Conservation (phyloP, 2,888 invertebrate genomes). For the Aelia acuminata region DNA sequence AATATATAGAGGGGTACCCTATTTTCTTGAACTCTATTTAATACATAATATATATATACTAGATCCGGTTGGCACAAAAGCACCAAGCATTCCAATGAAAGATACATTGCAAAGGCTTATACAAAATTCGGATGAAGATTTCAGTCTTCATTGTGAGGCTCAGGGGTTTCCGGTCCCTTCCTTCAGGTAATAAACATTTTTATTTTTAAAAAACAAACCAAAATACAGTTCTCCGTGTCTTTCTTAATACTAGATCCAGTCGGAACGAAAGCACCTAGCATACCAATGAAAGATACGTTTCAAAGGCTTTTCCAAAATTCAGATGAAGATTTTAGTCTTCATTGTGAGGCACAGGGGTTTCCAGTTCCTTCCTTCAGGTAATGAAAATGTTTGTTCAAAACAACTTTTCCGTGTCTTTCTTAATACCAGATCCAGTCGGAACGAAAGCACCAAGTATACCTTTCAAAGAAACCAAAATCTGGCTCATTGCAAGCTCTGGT, state of each 20-base stretch:
- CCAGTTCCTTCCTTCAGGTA: constrained; percentile 66
- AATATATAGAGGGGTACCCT: constrained; percentile 1
- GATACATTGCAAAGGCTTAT: constrained; percentile 73
- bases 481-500: constrained; percentile 30
- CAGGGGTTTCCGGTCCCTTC: constrained; percentile 73
- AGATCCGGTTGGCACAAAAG: constrained; percentile 76
- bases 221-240: no score
- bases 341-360: constrained; percentile 79
- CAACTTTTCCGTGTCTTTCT: constrained; percentile 23
- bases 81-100: constrained; percentile 75
- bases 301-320: constrained; percentile 70
- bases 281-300: constrained; percentile 75
- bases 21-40: constrained; percentile 31
- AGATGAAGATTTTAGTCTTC: constrained; percentile 68
- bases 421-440: constrained; percentile 70
- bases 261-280: constrained; percentile 75
- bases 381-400: constrained; percentile 7
- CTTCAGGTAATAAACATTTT: constrained; percentile 65
- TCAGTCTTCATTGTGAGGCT: constrained; percentile 75
- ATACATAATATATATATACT: neutral
- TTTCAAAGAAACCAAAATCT: constrained; percentile 61
- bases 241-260: constrained; percentile 72
- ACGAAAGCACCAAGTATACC: constrained; percentile 77
- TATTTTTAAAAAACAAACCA: neutral
- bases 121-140: constrained; percentile 68